Percentiles rank a stretch among this genome's conserved stretches.
Conservation (phyloP, 2,888 invertebrate genomes). For the Andrena hattorfiana region DNA sequence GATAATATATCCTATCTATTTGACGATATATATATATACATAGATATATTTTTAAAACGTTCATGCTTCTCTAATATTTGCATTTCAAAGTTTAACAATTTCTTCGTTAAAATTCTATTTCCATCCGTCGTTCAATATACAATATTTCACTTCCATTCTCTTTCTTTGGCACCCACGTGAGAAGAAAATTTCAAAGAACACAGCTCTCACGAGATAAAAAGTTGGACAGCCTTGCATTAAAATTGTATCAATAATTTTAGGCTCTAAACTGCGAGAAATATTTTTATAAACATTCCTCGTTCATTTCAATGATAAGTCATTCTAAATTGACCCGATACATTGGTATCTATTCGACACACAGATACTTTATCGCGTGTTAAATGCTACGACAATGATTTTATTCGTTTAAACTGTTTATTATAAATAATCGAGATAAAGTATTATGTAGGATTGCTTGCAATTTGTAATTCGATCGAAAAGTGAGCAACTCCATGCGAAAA, state of each 20-base stretch:
- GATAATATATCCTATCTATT: not conserved
- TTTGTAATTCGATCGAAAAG: not conserved
- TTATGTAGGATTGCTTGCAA: not conserved
- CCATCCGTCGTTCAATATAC: conserved; percentile 43
- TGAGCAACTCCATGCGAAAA: not conserved
- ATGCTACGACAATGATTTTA: conserved; percentile 22
- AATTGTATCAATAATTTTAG: conserved; percentile 30
- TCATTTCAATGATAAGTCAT: conserved; percentile 24
- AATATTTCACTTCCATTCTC: conserved; percentile 16
- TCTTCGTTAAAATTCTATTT: conserved; percentile 47
- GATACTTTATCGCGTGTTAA: conserved; percentile 8
- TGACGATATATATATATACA: conserved; percentile 40
- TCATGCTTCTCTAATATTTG: conserved; percentile 38
- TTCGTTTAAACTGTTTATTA: conserved; percentile 16
- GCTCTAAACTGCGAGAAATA: conserved; percentile 27
- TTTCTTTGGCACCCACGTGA: conserved; percentile 33
- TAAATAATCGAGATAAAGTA: conserved; percentile 11
- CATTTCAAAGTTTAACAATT: conserved; percentile 53
- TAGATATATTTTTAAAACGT: conserved; percentile 41
- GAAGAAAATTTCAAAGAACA: conserved; percentile 26
- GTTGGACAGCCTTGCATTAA: conserved; percentile 54
- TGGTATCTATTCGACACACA: conserved; percentile 24
- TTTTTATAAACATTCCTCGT: conserved; percentile 18
- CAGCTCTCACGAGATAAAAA: conserved; percentile 41
- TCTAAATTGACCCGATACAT: conserved; percentile 35